Base-by-base conservation (phyloP, 2,888 invertebrate species). In the Clitarchus hookeri region DNA sequence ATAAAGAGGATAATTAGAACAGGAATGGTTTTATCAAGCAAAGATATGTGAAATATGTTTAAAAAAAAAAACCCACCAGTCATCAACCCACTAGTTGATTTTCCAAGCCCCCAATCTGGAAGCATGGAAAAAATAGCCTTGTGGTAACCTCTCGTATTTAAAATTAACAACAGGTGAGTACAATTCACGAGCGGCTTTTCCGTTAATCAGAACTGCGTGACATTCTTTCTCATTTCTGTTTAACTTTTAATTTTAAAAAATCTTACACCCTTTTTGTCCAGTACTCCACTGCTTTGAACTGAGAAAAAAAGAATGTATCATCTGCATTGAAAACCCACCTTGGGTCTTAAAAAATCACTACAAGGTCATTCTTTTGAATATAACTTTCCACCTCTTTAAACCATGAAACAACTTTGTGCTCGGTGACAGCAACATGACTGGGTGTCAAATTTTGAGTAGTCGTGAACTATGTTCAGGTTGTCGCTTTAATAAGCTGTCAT, bases 211-310 rank as follows among this genome's bases (percentile, higher is more conserved):
- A 78, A 88, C 88, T 12, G 90, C 90, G 26, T 90, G 44, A 87
- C 89, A 89, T 84, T 90, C 89, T 87, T 90, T 89, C 78, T 90
- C 85, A 89, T 36, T 36, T 36, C 36, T 89, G 80, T 89, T 89
- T 36, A 89, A 88, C 44, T 88, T 88, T 88, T 86, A 54, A 36
- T 88, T 3, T 3, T 3, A 36, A 87, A 19, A 84, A 12, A 84
- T 77, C 54, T 84, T 25, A 19, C 27, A 54, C 90, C 90, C 89
- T 89, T 90, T 88, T 87, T 89, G 4, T 88, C 89, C 26, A 91
- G 84, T 26, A 91, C 91, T 85, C 89, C 88, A 26, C 89, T 88
- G 3, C 88, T 91, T 91, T 36, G 91, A 91, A 77, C 88, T 88
- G 54, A 91, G 88, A 87, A 89, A 91, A 88, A 91, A 91, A 3